Evolutionary conservation across 2,113 vertebrate species (phyloP), one percentile per base, ranked within the genome.

Genomic region (Mormyrus iriodes): DNA sequence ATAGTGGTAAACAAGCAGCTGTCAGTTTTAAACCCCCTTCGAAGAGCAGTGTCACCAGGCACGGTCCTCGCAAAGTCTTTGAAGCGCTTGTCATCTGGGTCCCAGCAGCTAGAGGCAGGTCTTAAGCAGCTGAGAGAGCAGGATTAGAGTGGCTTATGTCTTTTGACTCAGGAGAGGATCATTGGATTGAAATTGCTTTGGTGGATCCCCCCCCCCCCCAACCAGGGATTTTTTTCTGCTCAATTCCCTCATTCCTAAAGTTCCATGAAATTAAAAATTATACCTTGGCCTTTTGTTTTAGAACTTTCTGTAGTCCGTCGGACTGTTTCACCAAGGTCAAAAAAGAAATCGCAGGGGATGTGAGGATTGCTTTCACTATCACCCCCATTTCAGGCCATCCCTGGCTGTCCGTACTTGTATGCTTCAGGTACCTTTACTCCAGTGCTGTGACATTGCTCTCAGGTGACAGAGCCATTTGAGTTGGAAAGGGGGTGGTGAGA

Each of bases 111-210:
- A 93, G 51, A 91, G 86, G 89, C 89, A 49, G 90, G 92, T 95
- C 95, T 94, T 94, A 95, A 94, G 92, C 93, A 94, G 94, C 93
- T 92, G 93, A 95, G 95, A 95, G 93, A 21, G 24, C 90, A 94
- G 94, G 94, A 97, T 97, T 98, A 97, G 94, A 95, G 93, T 93
- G 94, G 93, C 55, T 97, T 97, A 94, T 93, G 94, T 96, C 93
- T 95, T 96, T 94, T 96, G 93, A 96, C 95, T 96, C 93, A 93
- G 91, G 93, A 91, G 91, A 79, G 91, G 92, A 95, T 94, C 94
- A 90, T 92, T 95, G 93, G 91, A 92, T 91, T 95, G 92, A 95
- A 96, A 94, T 95, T 90, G 91, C 93, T 96, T 95, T 94, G 92
- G 93, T 91, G 93, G 93, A 92, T 92, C 92, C 55, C 17, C 21